A percentile compares a stretch with the other conserved stretches of the same genome.
Conservation (phyloP, 2,888 invertebrate genomes). For the Lapara coniferarum region DNA sequence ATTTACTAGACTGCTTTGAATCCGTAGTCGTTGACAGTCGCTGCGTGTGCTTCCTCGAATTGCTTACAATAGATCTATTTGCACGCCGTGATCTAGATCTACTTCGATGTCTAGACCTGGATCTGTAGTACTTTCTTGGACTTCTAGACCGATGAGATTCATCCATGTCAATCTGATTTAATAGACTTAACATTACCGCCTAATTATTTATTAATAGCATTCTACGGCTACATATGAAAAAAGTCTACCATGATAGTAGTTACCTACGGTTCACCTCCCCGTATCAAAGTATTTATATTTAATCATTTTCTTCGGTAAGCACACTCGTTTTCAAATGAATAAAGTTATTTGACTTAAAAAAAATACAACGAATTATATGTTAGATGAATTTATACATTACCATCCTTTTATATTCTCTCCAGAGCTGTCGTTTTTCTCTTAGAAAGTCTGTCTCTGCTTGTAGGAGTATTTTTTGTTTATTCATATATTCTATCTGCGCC, state of each 20-base stretch:
- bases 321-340: no score
- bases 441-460: conserved; percentile 6
- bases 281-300: no score
- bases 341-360: no score
- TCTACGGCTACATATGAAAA: no score
- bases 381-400: background rate
- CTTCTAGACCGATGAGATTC: background rate
- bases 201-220: no score
- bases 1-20: background rate
- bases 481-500: conserved; percentile 11
- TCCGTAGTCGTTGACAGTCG: no score
- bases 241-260: no score
- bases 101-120: background rate
- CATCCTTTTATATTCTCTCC: conserved; percentile 10
- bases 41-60: background rate
- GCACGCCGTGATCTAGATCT: background rate
- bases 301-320: no score
- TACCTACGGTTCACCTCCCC: no score
- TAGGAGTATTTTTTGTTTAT: background rate
- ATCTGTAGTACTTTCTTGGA: background rate
- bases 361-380: no score
- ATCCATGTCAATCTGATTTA: background rate
- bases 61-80: background rate
- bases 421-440: background rate
- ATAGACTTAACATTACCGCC: background rate